A percentile compares a stretch with the other conserved stretches of the same genome.
phyloP scores from a whole-genome alignment of 2,113 vertebrate species.

The Cheirogaleus medius region DNA sequence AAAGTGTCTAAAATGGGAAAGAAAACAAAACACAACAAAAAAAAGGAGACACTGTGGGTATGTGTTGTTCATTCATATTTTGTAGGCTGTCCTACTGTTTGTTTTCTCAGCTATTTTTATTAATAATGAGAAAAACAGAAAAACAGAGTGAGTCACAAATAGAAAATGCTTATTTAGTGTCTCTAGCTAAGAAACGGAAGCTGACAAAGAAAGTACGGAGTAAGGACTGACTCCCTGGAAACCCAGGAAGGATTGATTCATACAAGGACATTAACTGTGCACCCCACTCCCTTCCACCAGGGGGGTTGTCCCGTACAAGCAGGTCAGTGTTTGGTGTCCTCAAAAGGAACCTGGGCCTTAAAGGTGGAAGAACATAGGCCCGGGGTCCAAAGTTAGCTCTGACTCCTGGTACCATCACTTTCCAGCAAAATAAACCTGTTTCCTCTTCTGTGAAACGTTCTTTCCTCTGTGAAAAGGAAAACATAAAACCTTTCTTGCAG shows the following conservation, averaged over 20 bases:
- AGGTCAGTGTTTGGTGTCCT: fast-evolving
- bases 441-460: not conserved
- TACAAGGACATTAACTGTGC: fast-evolving
- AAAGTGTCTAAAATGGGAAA: conserved; percentile 57
- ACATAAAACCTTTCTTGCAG: not conserved
- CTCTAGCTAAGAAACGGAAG: not conserved
- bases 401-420: not conserved
- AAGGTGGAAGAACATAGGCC: not conserved
- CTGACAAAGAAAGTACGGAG: not conserved
- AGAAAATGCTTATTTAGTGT: conserved; percentile 32
- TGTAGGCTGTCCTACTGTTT: conserved; percentile 63
- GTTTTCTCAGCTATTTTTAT: conserved; percentile 73
- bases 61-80: conserved; percentile 49
- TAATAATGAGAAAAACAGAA: conserved; percentile 67
- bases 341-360: not conserved
- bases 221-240: not conserved
- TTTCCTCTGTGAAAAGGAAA: not conserved
- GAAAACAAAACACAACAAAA: conserved; percentile 55
- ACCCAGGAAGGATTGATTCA: not conserved
- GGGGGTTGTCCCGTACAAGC: not conserved
- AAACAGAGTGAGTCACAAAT: conserved; percentile 50
- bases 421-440: not conserved
- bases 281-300: not conserved
- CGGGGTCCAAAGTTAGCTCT: not conserved
- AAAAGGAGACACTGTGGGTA: conserved; percentile 36